phyloP scores from a whole-genome alignment of 2,888 invertebrate species.

The Oconnorella tubifera region DNA sequence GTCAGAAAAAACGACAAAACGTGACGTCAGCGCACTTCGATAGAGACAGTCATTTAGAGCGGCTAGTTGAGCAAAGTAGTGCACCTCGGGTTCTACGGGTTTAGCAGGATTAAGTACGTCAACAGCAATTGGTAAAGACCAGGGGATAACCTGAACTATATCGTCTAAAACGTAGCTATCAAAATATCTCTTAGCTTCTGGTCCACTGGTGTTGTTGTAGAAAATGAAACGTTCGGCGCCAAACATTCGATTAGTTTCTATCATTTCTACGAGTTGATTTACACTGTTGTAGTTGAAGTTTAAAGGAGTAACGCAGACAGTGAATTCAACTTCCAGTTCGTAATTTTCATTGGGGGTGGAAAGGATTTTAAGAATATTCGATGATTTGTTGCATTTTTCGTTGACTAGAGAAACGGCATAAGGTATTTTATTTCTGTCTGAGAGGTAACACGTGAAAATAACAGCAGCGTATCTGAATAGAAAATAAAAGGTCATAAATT shows the following conservation, averaged over 20 bases:
- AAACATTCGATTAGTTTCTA: slow-evolving; percentile 34
- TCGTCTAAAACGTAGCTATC: slow-evolving; percentile 25
- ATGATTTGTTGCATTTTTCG: neutral
- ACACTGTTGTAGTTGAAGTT: slow-evolving; percentile 26
- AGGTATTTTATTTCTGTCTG: too few relatives aligned
- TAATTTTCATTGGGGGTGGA: too few relatives aligned
- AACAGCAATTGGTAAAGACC: slow-evolving; percentile 29
- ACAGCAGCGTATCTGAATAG: slow-evolving; percentile 6
- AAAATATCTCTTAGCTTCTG: slow-evolving; percentile 17
- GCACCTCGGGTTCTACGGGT: slow-evolving; percentile 24
- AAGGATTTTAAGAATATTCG: slow-evolving; percentile 8
- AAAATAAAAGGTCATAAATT: too few relatives aligned
- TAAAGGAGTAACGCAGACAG: slow-evolving; percentile 33
- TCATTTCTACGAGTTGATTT: slow-evolving; percentile 27
- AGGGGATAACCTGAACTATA: slow-evolving; percentile 30
- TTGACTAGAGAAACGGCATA: slow-evolving; percentile 14
- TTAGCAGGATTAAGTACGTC: too few relatives aligned
- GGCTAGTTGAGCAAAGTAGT: slow-evolving; percentile 36
- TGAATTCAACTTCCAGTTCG: slow-evolving; percentile 27
- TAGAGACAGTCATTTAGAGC: slow-evolving; percentile 38
- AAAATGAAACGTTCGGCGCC: slow-evolving; percentile 33
- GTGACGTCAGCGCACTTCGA: slow-evolving; percentile 25
- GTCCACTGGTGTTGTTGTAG: slow-evolving; percentile 32
- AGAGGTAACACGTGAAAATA: slow-evolving; percentile 10
- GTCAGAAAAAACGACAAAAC: slow-evolving; percentile 33